phyloP scores from a whole-genome alignment of 2,888 invertebrate genomes.

The Scaptodrosophila latifasciaeformis region DNA sequence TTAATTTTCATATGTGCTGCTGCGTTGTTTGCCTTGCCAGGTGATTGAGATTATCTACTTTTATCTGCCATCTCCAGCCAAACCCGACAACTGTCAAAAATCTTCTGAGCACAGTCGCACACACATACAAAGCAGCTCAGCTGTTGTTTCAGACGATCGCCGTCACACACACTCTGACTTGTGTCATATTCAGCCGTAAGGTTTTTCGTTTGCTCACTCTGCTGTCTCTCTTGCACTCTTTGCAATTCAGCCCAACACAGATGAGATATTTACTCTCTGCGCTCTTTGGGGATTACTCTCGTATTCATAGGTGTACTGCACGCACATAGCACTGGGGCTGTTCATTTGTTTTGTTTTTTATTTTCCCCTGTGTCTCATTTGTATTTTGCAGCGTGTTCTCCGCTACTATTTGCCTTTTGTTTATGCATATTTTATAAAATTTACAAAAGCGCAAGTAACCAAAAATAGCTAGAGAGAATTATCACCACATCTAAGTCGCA shows the following conservation, averaged over 20 bases:
- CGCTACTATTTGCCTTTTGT: neutral
- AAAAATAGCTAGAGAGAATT: no score
- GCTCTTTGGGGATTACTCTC: slow-evolving; percentile 48
- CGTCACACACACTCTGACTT: no score
- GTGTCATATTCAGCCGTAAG: no score
- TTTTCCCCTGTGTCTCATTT: no score
- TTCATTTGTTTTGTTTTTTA: no score
- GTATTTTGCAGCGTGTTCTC: neutral
- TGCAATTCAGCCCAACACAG: neutral
- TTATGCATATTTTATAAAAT: neutral
- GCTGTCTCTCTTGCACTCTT: no score
- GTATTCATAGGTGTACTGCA: no score
- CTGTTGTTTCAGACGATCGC: slow-evolving; percentile 1
- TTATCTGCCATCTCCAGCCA: slow-evolving; percentile 29
- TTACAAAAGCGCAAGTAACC: no score
- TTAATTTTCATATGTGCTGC: slow-evolving; percentile 9
- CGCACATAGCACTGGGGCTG: no score
- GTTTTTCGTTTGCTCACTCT: neutral
- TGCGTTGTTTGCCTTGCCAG: slow-evolving; percentile 19
- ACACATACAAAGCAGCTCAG: no score
- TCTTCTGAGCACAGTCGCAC: slow-evolving; percentile 17
- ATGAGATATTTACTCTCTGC: neutral
- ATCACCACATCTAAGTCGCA: no score
- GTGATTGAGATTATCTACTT: neutral
- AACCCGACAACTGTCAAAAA: slow-evolving; percentile 8